phyloP scores from a whole-genome alignment of 2,113 vertebrate species.

The Tiliqua scincoides region DNA sequence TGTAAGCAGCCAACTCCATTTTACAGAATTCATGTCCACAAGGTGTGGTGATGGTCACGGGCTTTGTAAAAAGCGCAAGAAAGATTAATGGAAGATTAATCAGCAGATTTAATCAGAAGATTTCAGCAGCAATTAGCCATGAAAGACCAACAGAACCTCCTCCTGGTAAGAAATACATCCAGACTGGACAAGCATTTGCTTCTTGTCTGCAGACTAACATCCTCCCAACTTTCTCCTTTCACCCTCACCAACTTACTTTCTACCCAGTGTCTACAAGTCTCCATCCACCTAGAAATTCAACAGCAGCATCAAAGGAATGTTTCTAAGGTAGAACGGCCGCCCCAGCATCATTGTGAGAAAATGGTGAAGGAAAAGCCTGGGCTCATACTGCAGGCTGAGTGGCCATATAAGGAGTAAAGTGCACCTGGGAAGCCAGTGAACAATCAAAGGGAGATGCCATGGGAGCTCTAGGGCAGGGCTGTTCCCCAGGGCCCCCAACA shows the following conservation, averaged over 20 bases:
- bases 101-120: no score
- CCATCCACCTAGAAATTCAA: neutral
- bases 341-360: neutral
- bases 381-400: neutral
- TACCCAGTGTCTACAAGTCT: neutral
- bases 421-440: no score
- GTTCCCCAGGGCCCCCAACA: no score
- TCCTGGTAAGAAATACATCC: neutral
- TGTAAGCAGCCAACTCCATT: no score
- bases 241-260: neutral
- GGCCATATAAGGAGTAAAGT: neutral
- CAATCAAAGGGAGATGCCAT: no score
- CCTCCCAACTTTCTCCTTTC: neutral
- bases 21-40: no score
- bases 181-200: neutral
- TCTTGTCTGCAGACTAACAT: neutral
- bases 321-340: neutral
- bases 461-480: no score
- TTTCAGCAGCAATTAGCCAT: neutral
- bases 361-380: neutral
- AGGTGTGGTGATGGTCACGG: no score
- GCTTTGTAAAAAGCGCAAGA: no score
- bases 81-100: no score
- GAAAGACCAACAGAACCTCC: neutral
- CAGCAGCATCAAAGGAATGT: slow-evolving; percentile 39